These are phyloP conservation scores for Donacobius atricapilla DNA, from an alignment of 2,113 vertebrate species.

Conservation along the genomic window DNA sequence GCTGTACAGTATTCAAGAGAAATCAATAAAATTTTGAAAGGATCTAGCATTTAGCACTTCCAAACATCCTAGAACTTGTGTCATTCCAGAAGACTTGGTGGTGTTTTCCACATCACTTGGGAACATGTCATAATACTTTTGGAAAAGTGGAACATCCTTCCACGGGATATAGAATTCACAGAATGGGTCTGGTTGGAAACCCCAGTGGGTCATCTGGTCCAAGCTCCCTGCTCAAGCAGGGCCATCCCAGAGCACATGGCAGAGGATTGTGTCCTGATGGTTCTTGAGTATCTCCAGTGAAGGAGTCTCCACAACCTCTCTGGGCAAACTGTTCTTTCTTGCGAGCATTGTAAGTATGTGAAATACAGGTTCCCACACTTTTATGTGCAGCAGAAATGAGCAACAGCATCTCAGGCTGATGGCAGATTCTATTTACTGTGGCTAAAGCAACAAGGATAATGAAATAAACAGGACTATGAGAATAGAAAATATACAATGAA, in stretches of 20 bases:
- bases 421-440: not conserved
- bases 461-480: not conserved
- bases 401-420: not conserved
- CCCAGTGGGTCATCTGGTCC: not conserved
- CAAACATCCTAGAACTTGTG: not conserved
- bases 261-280: not conserved
- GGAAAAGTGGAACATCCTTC: not conserved
- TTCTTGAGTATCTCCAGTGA: not conserved
- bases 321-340: not conserved
- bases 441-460: not conserved
- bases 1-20: not conserved
- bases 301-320: not conserved
- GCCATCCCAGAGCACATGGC: not conserved
- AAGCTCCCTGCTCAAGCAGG: not conserved
- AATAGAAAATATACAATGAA: not conserved
- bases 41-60: not conserved
- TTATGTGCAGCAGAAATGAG: not conserved
- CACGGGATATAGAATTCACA: not conserved
- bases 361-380: not conserved
- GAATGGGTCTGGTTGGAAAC: not conserved
- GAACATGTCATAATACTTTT: not conserved
- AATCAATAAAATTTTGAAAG: not conserved
- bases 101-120: not conserved
- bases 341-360: not conserved
- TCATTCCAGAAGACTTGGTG: not conserved